A percentile compares a stretch with the other conserved stretches of the same genome.
These are phyloP conservation scores for Poecilobothrus nobilitatus DNA, from an alignment of 2,888 invertebrate genomes.

Conservation along the genomic window DNA sequence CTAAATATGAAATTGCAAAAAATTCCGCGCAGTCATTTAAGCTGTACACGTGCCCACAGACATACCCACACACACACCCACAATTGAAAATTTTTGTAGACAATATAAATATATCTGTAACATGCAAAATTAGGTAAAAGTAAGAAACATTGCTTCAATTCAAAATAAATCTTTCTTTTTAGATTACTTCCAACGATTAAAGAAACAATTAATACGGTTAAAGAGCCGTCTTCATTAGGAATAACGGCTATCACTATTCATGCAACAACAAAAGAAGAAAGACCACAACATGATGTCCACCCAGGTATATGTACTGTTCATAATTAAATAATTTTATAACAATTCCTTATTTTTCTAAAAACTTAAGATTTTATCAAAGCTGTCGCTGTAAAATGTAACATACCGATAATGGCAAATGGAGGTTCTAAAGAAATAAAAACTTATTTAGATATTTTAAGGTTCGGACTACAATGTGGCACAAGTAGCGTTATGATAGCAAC, in stretches of 20 bases:
- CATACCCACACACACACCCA: no score
- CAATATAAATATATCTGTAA: constrained; percentile 77
- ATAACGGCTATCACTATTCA: constrained; percentile 85
- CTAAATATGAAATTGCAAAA: no score
- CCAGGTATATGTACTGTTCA: constrained; percentile 32
- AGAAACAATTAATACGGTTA: constrained; percentile 71
- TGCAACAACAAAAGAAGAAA: constrained; percentile 78
- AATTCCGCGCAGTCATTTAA: no score
- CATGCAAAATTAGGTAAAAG: constrained; percentile 74
- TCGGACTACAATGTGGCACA: constrained; percentile 64
- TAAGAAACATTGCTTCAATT: background rate
- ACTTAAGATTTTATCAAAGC: constrained; percentile 57
- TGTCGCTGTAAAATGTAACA: constrained; percentile 61
- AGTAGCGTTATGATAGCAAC: constrained; percentile 93
- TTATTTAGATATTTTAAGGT: constrained; percentile 68
- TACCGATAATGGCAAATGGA: constrained; percentile 98
- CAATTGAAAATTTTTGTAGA: constrained; percentile 31
- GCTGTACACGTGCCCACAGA: no score
- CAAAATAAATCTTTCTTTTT: no score
- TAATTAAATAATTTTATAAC: background rate
- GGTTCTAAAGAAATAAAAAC: constrained; percentile 78
- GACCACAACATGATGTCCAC: constrained; percentile 88
- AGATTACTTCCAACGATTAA: no score
- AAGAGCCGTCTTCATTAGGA: constrained; percentile 72
- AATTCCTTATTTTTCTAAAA: background rate